Base-by-base conservation (phyloP, 2,797 vertebrate species). In the Sebastes kiyomatsui region DNA sequence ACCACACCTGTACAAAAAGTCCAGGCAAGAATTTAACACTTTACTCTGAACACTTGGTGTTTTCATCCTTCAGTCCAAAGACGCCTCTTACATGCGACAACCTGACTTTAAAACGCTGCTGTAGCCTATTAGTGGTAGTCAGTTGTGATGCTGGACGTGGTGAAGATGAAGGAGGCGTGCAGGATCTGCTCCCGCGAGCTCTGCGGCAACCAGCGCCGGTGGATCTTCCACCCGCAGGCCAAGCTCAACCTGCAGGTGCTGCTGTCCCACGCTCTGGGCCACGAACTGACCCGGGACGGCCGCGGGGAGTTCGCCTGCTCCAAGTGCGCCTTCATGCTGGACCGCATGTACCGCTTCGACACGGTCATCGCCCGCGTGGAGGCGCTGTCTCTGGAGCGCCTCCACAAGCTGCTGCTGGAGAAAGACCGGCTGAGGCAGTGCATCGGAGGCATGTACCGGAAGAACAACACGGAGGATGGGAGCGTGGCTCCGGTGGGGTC, bases 271-370 rank as follows among this genome's bases (percentile, higher is more conserved):
- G 97, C 96, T 1, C 87, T 99, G 90, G 97, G 97, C 82, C 90
- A 68, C 62, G 97, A 97, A 83, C 90, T 99, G 80, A 89, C 87
- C 85, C 96, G 98, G 13, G 97, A 98, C 16, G 98, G 97, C 81
- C 94, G 94, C 4, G 95, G 94, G 1, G 98, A 99, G 94, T 99
- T 99, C 0, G 96, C 94, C n/a, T 99, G 98, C 95, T 97, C 98
- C 91, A 99, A 99, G 90, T 99, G 98, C 75, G 88, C 97, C 81
- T 99, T 98, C 93, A 97, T 98, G 97, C 95, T 99, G 82, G 97
- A 99, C 81, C 97, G 97, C 62, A 95, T 99, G 95, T 99, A 97
- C 90, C 96, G 97, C 71, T 98, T 95, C 33, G 95, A 93, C 83
- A 97, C 97, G 0, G 97, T 97, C 67, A 96, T 97, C 0, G 97